A percentile compares a stretch with the other conserved stretches of the same genome.
phyloP scores from a whole-genome alignment of 2,888 invertebrate genomes.

The Scelioninae gen. 1 region DNA sequence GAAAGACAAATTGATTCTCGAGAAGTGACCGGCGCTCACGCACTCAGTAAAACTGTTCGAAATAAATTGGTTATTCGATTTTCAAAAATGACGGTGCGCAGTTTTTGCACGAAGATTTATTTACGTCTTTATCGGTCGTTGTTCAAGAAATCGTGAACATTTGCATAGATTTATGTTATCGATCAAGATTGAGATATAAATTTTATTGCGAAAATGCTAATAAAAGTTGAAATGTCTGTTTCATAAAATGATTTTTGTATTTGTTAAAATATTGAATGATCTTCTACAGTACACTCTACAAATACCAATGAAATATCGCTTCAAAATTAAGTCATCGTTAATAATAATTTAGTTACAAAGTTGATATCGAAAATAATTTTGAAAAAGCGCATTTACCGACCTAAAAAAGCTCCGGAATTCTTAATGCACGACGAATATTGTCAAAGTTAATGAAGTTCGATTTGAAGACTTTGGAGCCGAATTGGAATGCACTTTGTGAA shows the following conservation, averaged over 20 bases:
- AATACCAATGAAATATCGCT: no score
- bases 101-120: slow-evolving; percentile 38
- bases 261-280: no score
- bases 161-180: neutral
- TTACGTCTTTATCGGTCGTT: slow-evolving; percentile 18
- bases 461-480: slow-evolving; percentile 17
- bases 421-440: slow-evolving; percentile 34
- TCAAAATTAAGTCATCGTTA: no score
- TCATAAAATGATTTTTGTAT: no score
- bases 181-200: no score
- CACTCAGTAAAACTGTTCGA: slow-evolving; percentile 17
- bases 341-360: no score
- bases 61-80: slow-evolving; percentile 53
- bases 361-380: no score
- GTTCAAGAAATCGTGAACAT: neutral
- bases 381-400: no score
- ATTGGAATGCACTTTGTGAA: slow-evolving; percentile 43
- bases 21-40: slow-evolving; percentile 21
- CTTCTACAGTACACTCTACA: no score
- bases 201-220: no score
- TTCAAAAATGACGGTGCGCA: slow-evolving; percentile 12
- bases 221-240: no score
- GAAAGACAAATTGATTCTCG: slow-evolving; percentile 44
- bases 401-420: neutral
- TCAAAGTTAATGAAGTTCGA: slow-evolving; percentile 37